Evolutionary conservation across 1,140 invertebrate species (phyloP).

Genomic region (Ips typographus): DNA sequence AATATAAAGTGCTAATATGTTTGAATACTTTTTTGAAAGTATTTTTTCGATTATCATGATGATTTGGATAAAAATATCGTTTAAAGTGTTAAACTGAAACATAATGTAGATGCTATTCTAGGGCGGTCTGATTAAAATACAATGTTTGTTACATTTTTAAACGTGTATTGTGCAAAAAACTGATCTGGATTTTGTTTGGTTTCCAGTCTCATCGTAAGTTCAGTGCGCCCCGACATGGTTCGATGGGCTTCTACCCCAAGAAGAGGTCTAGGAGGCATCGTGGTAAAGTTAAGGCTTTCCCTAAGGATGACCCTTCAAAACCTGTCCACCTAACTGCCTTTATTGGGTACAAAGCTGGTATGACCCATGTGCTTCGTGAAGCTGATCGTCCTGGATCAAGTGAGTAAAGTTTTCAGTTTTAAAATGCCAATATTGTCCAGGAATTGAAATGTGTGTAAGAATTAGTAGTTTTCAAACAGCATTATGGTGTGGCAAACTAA

Average conservation of each 20-base stretch:
- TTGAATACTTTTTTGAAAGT: not conserved
- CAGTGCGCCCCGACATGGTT: slow-evolving; percentile 98
- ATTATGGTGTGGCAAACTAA: not conserved
- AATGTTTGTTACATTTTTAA: slow-evolving; percentile 16
- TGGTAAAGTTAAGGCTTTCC: slow-evolving; percentile 99
- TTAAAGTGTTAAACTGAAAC: slow-evolving; percentile 53
- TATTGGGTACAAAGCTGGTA: slow-evolving; percentile 98
- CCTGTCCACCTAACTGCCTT: slow-evolving; percentile 98
- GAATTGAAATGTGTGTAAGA: not conserved
- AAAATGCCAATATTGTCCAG: not conserved
- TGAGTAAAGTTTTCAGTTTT: slow-evolving; percentile 61
- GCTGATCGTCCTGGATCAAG: slow-evolving; percentile 98
- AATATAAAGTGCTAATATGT: not conserved
- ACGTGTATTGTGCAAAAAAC: slow-evolving; percentile 1
- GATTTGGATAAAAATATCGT: slow-evolving; percentile 52
- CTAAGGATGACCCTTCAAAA: slow-evolving; percentile 96
- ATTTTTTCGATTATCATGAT: slow-evolving; percentile 47
- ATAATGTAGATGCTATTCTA: slow-evolving; percentile 55
- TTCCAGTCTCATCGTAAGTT: slow-evolving; percentile 99
- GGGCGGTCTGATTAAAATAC: slow-evolving; percentile 55
- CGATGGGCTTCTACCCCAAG: slow-evolving; percentile 99
- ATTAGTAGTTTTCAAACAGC: too few species aligned
- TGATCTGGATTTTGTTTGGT: slow-evolving; percentile 23
- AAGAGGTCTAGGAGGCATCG: slow-evolving; percentile 93
- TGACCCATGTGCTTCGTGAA: slow-evolving; percentile 99